Evolutionary conservation across 2,113 vertebrate genomes (phyloP), one percentile per base, ranked within the genome.

Genomic region (Platichthys flesus): DNA sequence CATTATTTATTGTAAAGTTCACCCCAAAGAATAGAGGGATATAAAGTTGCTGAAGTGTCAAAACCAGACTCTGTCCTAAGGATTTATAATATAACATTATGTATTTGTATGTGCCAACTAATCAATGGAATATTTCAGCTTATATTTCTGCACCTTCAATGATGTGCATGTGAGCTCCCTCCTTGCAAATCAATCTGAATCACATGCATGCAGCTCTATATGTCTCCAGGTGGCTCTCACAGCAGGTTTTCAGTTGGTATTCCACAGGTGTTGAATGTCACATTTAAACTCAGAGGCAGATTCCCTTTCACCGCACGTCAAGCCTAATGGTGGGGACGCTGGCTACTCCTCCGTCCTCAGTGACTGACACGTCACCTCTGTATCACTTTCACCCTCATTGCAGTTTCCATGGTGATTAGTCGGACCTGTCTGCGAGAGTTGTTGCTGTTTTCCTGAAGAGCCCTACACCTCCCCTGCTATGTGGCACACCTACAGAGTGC

Each of bases 361-460:
- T 16, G 10, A 72, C 57, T 66, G 73, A 85, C 75, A 74, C 60
- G 31, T 78, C 81, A 74, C 72, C 76, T 86, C 68, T 35, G n/a
- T 70, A 83, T 85, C 78, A 67, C 76, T 83, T 74, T 82, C 68
- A 77, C 40, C 73, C 76, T 81, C 59, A 20, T 28, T 81, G 69
- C 82, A 76, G 89, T 92, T 91, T 89, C 91, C 88, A 93, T 91
- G 84, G 90, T 77, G 86, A 93, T 92, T 77, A 88, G 77, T 81
- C 68, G 56, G 82, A 66, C 51, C 0, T 4, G 61, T 71, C 57
- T 54, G 61, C 67, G 72, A 75, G 66, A 74, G 67, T 71, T 64
- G 76, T 67, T 68, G 52, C 47, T 85, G 61, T 85, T 88, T 78
- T 86, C 31, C 76, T 77, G 74, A 82, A 76, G 71, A 81, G 78